Base-by-base conservation (phyloP, 2,797 vertebrate species). In the Linurgus olivaceus region DNA sequence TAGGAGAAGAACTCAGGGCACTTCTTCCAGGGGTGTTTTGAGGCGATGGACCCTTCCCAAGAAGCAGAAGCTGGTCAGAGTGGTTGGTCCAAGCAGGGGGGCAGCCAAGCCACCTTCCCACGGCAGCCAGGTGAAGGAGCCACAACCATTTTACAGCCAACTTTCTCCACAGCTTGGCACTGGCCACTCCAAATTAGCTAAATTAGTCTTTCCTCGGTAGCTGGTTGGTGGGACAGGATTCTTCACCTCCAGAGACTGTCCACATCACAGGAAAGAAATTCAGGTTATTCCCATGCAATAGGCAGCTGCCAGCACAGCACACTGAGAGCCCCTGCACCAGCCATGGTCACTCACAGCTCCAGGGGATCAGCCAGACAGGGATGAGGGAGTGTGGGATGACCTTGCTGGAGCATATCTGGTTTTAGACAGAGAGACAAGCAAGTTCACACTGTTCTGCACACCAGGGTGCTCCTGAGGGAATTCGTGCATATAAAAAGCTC, bases 71-170 rank as follows among this genome's bases (percentile, higher is more conserved):
- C 40, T 85, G 59, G 5, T 61, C 20, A 26, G 12, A 2, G 2
- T 50, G 33, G n/a, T 25, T 58, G 52, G 6, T 13, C 3, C 1
- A 2, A 44, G 51, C 24, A 48, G 29, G 3, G 17, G 68, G 31
- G 25, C 18, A 47, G 58, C 26, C 33, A 72, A 17, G 4, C 9
- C 50, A 51, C 33, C 14, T 54, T 70, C 24, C 54, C 29, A 9
- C 1, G 37, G 37, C 42, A 91, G 9, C 21, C 38, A 65, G n/a
- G n/a, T n/a, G n/a, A n/a, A n/a, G n/a, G n/a, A n/a, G n/a, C 21
- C 38, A 65, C 52, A 54, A 51, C 4, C 4, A 21, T 29, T 61
- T 54, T 16, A 7, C 14, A 9, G 7, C 10, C n/a, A 44, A 0
- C 13, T 61, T 79, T 10, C 26, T 11, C 47, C 15, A 1, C 6